These are phyloP conservation scores for Patiria miniata DNA, from an alignment of 35 echinoderm and acorn worm species.

Conservation along the genomic window DNA sequence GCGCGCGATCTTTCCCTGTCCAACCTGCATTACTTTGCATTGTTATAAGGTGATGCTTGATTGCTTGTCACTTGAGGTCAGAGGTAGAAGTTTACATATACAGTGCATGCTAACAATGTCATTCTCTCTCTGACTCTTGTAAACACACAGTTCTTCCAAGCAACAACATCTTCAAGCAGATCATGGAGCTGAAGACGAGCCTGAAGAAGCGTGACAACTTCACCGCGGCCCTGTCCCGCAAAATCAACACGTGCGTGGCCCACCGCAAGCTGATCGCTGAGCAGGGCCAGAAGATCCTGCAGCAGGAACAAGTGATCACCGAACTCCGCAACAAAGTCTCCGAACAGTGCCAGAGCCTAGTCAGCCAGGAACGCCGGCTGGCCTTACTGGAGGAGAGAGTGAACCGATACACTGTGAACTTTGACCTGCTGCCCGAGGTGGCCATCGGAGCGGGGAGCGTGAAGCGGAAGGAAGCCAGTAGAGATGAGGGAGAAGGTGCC, in stretches of 20 bases:
- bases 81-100: background rate
- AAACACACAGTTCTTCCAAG: conserved; percentile 17
- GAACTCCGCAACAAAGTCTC: conserved; percentile 68
- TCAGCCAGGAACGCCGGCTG: conserved; percentile 65
- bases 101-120: background rate
- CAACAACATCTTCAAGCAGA: conserved; percentile 40
- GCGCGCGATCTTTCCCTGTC: too few relatives aligned
- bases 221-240: conserved; percentile 35
- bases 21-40: too few relatives aligned
- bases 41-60: too few relatives aligned
- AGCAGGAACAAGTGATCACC: conserved; percentile 71
- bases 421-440: background rate
- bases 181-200: conserved; percentile 52
- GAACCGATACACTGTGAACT: conserved; percentile 4
- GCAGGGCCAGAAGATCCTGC: conserved; percentile 72
- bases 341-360: conserved; percentile 62
- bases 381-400: conserved; percentile 61
- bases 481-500: background rate
- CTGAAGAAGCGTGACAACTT: conserved; percentile 43
- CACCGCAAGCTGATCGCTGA: conserved; percentile 66
- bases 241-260: conserved; percentile 52
- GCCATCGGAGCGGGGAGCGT: background rate
- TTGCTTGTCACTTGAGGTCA: background rate
- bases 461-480: background rate
- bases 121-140: conserved; percentile 7